Percentiles rank a stretch among this genome's conserved stretches.
Evolutionary conservation across 2,797 vertebrate genomes (phyloP).

Genomic region (Pangasius djambal): DNA sequence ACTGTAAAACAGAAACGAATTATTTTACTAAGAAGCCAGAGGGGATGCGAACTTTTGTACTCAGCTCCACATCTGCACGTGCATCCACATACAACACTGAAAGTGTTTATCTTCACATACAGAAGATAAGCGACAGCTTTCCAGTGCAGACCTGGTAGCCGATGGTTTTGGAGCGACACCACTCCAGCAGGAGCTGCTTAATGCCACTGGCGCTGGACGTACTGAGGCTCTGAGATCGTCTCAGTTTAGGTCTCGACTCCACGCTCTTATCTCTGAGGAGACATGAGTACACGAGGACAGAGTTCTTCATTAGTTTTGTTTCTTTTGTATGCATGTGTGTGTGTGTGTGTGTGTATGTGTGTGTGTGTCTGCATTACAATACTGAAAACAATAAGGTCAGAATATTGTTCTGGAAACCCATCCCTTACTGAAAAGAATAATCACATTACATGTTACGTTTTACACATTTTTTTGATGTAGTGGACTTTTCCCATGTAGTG

Average conservation of each 20-base stretch:
- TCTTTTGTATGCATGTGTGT: neutral
- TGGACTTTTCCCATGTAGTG: neutral
- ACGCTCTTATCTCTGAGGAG: slow-evolving; percentile 59
- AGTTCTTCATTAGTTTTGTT: neutral
- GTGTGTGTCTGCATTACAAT: neutral
- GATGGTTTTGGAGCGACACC: slow-evolving; percentile 94
- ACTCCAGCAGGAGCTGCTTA: slow-evolving; percentile 92
- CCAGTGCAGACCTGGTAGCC: slow-evolving; percentile 85
- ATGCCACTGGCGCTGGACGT: slow-evolving; percentile 91
- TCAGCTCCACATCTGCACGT: too few relatives aligned
- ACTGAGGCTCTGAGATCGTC: slow-evolving; percentile 89
- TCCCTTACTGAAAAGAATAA: neutral
- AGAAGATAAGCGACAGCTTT: neutral
- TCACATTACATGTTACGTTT: neutral
- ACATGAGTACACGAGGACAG: neutral
- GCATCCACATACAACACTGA: too few relatives aligned
- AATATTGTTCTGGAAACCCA: neutral
- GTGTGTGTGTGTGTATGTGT: neutral
- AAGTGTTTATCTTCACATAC: neutral
- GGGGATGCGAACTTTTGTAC: neutral
- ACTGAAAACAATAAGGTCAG: neutral
- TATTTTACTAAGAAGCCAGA: neutral
- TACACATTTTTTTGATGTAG: neutral
- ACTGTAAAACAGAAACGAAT: neutral
- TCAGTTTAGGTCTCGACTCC: slow-evolving; percentile 85